A percentile compares a stretch with the other conserved stretches of the same genome.
Conservation (phyloP, 2,113 vertebrate genomes). For the Neotragus moschatus region DNA sequence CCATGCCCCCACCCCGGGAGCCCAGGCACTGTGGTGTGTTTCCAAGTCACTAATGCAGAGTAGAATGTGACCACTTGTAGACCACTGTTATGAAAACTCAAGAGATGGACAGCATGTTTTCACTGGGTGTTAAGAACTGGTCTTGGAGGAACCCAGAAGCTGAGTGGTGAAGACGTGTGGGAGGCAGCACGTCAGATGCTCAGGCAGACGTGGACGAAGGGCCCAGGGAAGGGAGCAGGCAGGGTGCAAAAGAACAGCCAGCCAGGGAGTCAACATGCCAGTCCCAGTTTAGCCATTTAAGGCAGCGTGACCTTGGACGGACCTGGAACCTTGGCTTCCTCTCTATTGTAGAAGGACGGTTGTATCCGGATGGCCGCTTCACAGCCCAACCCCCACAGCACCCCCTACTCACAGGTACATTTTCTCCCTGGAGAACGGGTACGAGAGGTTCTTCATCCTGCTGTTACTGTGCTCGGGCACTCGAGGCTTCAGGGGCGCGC, state of each 20-base stretch:
- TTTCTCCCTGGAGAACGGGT: conserved; percentile 95
- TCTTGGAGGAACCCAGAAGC: not conserved
- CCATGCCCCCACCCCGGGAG: not conserved
- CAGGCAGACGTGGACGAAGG: not conserved
- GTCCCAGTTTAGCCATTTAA: not conserved
- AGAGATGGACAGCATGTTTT: not conserved
- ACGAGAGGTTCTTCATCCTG: conserved; percentile 89
- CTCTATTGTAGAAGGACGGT: not conserved
- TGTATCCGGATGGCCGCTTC: not conserved
- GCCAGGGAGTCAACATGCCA: not conserved
- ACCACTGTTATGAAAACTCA: not conserved
- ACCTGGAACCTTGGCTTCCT: not conserved
- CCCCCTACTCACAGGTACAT: conserved; percentile 91
- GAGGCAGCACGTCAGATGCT: not conserved
- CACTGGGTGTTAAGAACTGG: not conserved
- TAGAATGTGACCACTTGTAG: fast-evolving
- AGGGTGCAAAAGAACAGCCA: not conserved
- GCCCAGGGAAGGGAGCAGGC: not conserved
- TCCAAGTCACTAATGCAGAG: not conserved
- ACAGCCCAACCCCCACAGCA: fast-evolving
- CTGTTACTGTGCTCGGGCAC: conserved; percentile 84
- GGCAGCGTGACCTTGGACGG: not conserved
- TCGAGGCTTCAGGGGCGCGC: conserved; percentile 88
- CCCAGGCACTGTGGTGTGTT: not conserved
- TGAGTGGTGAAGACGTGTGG: no score